These are phyloP conservation scores for Sciurus carolinensis DNA, from an alignment of 2,797 vertebrate genomes.

Conservation along the genomic window DNA sequence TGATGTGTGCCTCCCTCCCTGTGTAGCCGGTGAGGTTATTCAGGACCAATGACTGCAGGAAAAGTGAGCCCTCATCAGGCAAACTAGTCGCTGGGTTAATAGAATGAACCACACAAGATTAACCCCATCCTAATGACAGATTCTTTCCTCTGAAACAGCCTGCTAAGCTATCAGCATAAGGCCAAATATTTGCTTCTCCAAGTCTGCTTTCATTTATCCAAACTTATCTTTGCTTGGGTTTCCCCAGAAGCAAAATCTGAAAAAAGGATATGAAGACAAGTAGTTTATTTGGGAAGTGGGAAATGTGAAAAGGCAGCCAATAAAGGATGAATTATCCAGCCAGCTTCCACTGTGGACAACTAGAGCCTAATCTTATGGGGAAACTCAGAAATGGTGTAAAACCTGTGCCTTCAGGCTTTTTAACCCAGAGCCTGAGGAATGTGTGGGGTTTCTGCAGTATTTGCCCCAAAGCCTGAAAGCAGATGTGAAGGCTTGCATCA, in stretches of 20 bases:
- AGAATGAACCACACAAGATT: constrained; percentile 63
- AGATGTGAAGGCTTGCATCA: neutral
- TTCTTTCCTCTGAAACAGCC: constrained; percentile 14
- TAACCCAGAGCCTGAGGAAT: neutral
- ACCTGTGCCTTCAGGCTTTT: neutral
- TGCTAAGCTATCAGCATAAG: neutral
- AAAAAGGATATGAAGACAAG: neutral
- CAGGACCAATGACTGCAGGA: constrained; percentile 5
- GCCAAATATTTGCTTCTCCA: constrained; percentile 70
- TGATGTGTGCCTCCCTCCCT: constrained; percentile 24
- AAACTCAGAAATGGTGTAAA: neutral
- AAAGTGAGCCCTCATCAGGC: constrained; percentile 53
- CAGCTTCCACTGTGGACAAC: neutral
- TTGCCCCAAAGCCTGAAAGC: constrained; percentile 3
- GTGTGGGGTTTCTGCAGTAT: neutral
- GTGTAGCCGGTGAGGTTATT: neutral
- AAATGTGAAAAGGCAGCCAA: neutral
- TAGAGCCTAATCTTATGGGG: neutral
- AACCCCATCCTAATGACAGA: constrained; percentile 60
- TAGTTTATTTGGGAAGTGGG: neutral
- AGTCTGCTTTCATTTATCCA: constrained; percentile 58
- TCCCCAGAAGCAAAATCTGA: constrained; percentile 46
- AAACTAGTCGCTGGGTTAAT: constrained; percentile 60
- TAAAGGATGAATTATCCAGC: neutral
- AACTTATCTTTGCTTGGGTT: constrained; percentile 36